Evolutionary conservation across 2,797 vertebrate species (phyloP).

Genomic region (Vespertilio murinus): DNA sequence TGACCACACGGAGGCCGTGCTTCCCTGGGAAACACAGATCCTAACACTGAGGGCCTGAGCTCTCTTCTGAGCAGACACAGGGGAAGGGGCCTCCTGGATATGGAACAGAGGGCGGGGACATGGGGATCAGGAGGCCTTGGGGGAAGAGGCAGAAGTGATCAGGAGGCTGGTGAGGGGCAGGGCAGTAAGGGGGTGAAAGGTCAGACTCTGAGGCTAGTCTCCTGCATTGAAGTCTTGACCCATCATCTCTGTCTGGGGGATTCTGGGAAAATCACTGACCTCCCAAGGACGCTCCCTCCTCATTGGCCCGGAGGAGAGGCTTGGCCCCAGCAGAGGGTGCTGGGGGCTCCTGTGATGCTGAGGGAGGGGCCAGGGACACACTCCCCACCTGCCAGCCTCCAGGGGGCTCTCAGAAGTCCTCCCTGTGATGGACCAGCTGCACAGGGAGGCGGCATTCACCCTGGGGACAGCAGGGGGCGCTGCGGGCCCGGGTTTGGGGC

Average conservation of each 20-base stretch:
- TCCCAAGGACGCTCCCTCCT: not conserved
- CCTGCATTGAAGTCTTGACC: not conserved
- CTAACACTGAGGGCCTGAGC: no score
- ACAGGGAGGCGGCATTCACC: no score
- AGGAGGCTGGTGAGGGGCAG: rapidly evolving
- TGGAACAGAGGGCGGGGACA: rapidly evolving
- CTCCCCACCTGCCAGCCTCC: not conserved
- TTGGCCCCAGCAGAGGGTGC: no score
- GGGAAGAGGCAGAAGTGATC: no score
- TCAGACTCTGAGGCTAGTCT: not conserved
- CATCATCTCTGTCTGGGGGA: rapidly evolving
- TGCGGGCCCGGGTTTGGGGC: not conserved
- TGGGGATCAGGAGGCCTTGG: not conserved
- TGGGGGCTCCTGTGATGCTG: not conserved
- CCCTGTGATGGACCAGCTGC: not conserved
- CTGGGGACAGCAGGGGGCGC: not conserved
- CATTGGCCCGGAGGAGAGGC: not conserved
- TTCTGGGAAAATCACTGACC: no score
- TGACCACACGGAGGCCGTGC: no score
- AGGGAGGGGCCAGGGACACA: not conserved
- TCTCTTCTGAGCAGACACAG: no score
- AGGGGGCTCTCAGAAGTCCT: not conserved
- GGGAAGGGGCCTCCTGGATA: no score
- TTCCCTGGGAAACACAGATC: no score
- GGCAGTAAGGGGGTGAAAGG: rapidly evolving